Percentiles rank a stretch among this genome's conserved stretches.
phyloP scores from a whole-genome alignment of 2,888 invertebrate genomes.

The Heteromurus nitidus region DNA sequence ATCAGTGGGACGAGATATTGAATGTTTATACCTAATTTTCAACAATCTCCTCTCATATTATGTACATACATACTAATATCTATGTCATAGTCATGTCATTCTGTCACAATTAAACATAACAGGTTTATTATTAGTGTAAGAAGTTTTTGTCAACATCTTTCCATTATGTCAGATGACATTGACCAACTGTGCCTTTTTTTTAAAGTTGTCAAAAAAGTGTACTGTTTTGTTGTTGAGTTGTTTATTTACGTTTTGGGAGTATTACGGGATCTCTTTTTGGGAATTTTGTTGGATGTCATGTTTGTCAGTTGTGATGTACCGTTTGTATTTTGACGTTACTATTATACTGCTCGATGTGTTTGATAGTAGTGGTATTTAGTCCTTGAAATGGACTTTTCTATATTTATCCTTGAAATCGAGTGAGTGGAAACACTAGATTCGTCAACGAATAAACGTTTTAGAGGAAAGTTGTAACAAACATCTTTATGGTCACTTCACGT shows the following conservation, averaged over 20 bases:
- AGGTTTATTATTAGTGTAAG: neutral
- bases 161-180: neutral
- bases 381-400: constrained; percentile 5
- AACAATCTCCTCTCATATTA: neutral
- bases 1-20: neutral
- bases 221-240: neutral
- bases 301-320: no score
- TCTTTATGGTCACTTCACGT: no score
- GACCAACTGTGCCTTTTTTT: neutral
- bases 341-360: no score
- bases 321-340: no score
- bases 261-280: no score
- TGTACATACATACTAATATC: neutral
- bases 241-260: no score
- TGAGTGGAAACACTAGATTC: neutral
- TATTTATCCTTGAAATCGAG: neutral
- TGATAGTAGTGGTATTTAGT: no score
- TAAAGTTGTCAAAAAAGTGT: neutral
- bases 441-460: neutral
- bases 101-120: neutral
- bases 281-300: no score
- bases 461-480: neutral
- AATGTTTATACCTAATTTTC: neutral
- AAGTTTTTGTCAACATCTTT: neutral
- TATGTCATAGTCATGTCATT: neutral